Conservation (phyloP, 2,888 invertebrate genomes). For the Dynastes tityus region DNA sequence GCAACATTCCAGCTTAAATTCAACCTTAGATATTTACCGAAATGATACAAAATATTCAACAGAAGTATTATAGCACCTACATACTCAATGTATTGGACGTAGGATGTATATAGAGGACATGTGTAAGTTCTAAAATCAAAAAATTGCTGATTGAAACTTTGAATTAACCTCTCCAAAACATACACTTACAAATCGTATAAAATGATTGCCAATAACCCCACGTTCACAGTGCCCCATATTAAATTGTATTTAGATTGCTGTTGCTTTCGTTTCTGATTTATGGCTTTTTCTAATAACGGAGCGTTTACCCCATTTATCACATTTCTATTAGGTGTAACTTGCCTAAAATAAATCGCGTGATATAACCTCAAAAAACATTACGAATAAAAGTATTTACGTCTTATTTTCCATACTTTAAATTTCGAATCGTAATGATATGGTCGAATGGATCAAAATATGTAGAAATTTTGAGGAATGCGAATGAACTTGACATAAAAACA, state of each 20-base stretch:
- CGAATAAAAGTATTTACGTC: neutral
- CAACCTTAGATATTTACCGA: conserved; percentile 70
- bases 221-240: conserved; percentile 76
- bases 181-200: conserved; percentile 77
- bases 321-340: conserved; percentile 48
- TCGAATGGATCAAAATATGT: conserved; percentile 5
- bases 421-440: conserved; percentile 11
- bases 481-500: conserved; percentile 40
- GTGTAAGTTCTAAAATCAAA: conserved; percentile 67
- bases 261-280: conserved; percentile 61
- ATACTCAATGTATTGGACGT: conserved; percentile 70
- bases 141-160: conserved; percentile 55
- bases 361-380: conserved; percentile 10
- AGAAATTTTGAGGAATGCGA: conserved; percentile 21
- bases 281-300: conserved; percentile 71
- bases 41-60: conserved; percentile 73
- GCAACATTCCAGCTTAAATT: conserved; percentile 22
- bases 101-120: conserved; percentile 70
- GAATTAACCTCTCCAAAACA: neutral
- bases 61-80: conserved; percentile 68
- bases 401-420: conserved; percentile 29
- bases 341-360: conserved; percentile 30
- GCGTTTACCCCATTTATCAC: conserved; percentile 57
- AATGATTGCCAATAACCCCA: conserved; percentile 72
- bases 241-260: conserved; percentile 63